phyloP scores from a whole-genome alignment of 2,113 vertebrate genomes.

The Pterocles orientalis region DNA sequence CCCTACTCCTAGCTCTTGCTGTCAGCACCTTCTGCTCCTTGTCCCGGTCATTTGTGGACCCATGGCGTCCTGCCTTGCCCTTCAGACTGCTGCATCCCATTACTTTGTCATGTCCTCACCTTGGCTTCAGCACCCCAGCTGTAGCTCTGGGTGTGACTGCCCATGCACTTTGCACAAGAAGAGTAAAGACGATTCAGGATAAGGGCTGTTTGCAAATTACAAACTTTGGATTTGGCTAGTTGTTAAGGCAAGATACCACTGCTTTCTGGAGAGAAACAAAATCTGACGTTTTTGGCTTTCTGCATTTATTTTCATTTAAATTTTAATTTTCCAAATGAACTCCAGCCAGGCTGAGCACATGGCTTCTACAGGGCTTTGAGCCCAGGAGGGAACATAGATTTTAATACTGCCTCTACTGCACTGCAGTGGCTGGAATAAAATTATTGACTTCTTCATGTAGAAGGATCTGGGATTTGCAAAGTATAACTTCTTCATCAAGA shows the following conservation, averaged over 20 bases:
- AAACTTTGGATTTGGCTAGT: not conserved
- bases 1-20: not conserved
- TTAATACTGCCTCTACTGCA: not conserved
- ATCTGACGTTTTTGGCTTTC: not conserved
- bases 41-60: not conserved
- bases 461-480: not conserved
- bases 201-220: not conserved
- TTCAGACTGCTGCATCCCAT: not conserved
- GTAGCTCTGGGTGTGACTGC: not conserved
- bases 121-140: not conserved
- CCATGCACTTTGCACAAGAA: not conserved
- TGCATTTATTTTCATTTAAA: not conserved
- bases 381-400: not conserved
- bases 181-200: not conserved
- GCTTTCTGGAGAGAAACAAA: not conserved
- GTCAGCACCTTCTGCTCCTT: not conserved
- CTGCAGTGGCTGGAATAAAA: not conserved
- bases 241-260: not conserved
- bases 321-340: not conserved
- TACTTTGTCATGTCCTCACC: not conserved
- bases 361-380: not conserved
- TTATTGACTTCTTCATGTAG: not conserved
- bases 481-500: not conserved
- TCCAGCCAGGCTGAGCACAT: not conserved
- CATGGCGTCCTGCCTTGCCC: not conserved